Evolutionary conservation across 2,113 vertebrate species (phyloP).

Genomic region (Zosterops japonicus): DNA sequence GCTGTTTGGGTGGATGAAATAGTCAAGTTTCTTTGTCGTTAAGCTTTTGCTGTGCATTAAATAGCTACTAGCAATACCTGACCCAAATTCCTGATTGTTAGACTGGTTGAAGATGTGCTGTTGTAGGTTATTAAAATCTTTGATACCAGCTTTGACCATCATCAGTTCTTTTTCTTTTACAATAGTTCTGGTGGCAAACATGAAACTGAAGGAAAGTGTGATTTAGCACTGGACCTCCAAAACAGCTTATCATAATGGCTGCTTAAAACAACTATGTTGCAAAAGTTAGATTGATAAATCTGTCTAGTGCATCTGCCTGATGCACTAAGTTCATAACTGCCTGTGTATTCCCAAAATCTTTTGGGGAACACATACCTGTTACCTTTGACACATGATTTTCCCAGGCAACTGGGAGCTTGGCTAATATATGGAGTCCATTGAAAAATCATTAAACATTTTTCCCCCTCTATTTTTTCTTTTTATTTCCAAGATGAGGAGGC

Average conservation of each 20-base stretch:
- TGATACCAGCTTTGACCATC: background rate
- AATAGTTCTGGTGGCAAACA: background rate
- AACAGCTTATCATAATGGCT: background rate
- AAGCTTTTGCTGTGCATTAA: background rate
- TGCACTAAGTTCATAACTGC: background rate
- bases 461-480: background rate
- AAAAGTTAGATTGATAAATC: background rate
- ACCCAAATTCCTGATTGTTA: background rate
- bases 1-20: background rate
- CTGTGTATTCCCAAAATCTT: background rate
- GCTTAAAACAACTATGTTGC: background rate
- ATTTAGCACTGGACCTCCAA: background rate
- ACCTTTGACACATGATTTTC: background rate
- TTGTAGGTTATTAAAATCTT: background rate
- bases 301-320: background rate
- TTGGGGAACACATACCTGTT: accelerated
- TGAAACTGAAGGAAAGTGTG: background rate
- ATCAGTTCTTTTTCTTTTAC: background rate
- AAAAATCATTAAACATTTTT: background rate
- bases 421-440: background rate
- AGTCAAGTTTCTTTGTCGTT: background rate
- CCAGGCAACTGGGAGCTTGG: background rate
- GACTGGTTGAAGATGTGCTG: background rate
- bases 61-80: background rate
- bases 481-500: background rate